Conservation (phyloP, 2,888 invertebrate genomes). For the Boloria selene region DNA sequence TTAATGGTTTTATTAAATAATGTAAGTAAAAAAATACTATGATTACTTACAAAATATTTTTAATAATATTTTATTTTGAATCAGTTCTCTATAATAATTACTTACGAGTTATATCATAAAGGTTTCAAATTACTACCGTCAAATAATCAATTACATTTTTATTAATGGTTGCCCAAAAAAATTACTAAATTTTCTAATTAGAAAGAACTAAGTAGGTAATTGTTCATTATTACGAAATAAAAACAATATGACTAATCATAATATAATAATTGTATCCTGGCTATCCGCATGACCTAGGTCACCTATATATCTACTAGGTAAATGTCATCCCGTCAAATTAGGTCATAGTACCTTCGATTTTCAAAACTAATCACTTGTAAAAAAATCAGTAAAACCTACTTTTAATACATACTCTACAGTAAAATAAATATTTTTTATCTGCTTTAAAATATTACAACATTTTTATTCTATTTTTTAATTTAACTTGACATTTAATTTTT, state of each 20-base stretch:
- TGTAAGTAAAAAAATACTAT: too few relatives aligned
- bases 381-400: slow-evolving; percentile 7
- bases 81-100: too few relatives aligned
- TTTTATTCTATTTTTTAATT: background rate
- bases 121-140: too few relatives aligned
- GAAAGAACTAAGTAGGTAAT: too few relatives aligned
- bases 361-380: slow-evolving; percentile 30
- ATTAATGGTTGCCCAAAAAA: too few relatives aligned
- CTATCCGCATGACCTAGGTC: slow-evolving; percentile 62
- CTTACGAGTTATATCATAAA: too few relatives aligned
- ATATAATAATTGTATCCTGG: slow-evolving; percentile 18
- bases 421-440: slow-evolving; percentile 2
- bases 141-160: too few relatives aligned
- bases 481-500: slow-evolving; percentile 3
- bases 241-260: background rate
- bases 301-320: slow-evolving; percentile 50
- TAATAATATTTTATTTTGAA: too few relatives aligned
- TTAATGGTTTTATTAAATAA: too few relatives aligned
- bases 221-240: slow-evolving; percentile 5
- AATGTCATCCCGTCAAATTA: slow-evolving; percentile 59
- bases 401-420: background rate
- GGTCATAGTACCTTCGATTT: slow-evolving; percentile 56
- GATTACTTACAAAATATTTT: too few relatives aligned
- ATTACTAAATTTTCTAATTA: too few relatives aligned
- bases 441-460: background rate